Conservation (phyloP, 2,113 vertebrate species). For the Aleadryas rufinucha region DNA sequence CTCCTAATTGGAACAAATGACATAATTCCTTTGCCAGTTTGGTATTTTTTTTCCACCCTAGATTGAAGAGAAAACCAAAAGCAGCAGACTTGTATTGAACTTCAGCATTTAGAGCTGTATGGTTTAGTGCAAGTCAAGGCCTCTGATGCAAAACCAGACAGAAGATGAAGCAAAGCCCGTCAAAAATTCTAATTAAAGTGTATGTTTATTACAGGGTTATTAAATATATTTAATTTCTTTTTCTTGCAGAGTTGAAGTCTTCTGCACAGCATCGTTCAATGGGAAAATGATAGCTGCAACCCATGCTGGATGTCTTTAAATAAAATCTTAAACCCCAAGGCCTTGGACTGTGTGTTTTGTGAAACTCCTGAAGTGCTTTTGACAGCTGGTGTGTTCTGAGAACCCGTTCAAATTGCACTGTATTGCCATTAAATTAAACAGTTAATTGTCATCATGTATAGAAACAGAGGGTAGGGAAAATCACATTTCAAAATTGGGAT, state of each 20-base stretch:
- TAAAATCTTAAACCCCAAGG: constrained; percentile 58
- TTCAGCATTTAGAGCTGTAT: neutral
- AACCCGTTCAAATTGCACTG: neutral
- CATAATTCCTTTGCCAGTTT: neutral
- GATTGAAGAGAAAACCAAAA: neutral
- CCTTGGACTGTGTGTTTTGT: neutral
- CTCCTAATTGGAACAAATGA: neutral
- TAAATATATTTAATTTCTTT: neutral
- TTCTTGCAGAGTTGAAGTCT: constrained; percentile 46
- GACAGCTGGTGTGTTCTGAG: neutral
- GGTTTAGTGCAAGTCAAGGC: neutral
- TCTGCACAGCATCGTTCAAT: neutral
- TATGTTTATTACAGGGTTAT: neutral
- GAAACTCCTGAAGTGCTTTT: neutral
- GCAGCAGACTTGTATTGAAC: rapidly evolving
- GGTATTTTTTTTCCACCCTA: neutral
- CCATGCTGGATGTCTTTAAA: constrained; percentile 51
- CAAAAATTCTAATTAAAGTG: neutral
- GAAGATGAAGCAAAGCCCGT: neutral
- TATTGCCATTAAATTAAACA: neutral
- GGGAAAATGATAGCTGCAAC: neutral
- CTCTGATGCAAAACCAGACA: neutral
- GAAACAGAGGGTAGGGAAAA: neutral
- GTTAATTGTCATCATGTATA: rapidly evolving
- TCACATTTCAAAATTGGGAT: neutral